Base-by-base conservation (phyloP, 2,888 invertebrate genomes). In the Hirtodrosophila alboralis region DNA sequence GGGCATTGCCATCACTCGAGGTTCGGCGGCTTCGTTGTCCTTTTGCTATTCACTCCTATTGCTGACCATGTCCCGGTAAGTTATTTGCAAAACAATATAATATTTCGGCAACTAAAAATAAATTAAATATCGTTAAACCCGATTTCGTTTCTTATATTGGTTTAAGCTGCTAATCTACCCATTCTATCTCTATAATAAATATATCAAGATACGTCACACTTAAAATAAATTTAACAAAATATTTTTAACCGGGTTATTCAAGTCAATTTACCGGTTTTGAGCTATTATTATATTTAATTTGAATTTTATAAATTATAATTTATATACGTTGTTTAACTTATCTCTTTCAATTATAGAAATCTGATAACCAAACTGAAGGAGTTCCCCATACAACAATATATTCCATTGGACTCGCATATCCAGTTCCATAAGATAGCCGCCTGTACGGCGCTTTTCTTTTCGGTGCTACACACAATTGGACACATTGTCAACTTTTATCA, bases 401-500 rank as follows among this genome's bases (percentile, higher is more conserved):
- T 97, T 53, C 98, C 98, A 0, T 90, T 98, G 14, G 98, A 98
- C 89, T 96, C 98, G 0, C 97, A 98, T 86, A 97, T 98, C 49
- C 97, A 97, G 87, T 98, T 98, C 90, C 98, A 98, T 90, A 98
- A 98, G 91, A 97, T 98, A 49, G 97, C 97, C 0, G 98, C 98
- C 0, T 96, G 97, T 78, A 98, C 98, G 0, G 98, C 97, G 0
- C 91, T 97, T 0, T 97, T 98, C 91, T 98, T 98, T 91, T 96
- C 97, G 0, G 91, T 98, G 1, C 92, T 98, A 0, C 98, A 98
- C 88, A 96, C 97, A 0, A 95, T 97, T 2, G 98, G 98, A 0
- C 98, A 98, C 86, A 95, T 98, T 89, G 96, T 98, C 26, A 98
- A 98, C 91, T 98, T 98, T 91, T 98, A 98, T 90, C 98, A 98